Conservation (phyloP, 2,797 vertebrate genomes). For the Sciurus carolinensis region DNA sequence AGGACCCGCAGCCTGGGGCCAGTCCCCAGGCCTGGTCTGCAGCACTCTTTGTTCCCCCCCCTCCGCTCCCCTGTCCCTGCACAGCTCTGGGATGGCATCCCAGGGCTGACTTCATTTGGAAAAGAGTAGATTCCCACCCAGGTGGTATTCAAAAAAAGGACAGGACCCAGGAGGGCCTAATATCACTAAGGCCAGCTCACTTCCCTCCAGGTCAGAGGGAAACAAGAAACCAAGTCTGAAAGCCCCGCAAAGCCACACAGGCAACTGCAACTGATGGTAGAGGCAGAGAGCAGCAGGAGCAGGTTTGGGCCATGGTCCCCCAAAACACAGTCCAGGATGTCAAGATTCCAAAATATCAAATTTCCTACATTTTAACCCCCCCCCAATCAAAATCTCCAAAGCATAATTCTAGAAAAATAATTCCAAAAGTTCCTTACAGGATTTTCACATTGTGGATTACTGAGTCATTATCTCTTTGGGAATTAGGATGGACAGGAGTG, state of each 20-base stretch:
- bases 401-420: not conserved
- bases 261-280: not conserved
- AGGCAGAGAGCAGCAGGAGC: too few species aligned
- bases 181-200: not conserved
- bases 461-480: not conserved
- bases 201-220: not conserved
- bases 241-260: not conserved
- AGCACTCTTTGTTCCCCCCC: not conserved
- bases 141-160: conserved; percentile 9
- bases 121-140: not conserved
- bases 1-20: not conserved
- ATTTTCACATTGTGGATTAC: not conserved
- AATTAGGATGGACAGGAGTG: not conserved
- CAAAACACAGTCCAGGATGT: not conserved
- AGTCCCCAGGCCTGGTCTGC: not conserved
- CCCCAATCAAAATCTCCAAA: not conserved
- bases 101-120: not conserved
- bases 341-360: not conserved
- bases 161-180: not conserved
- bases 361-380: not conserved
- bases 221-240: not conserved
- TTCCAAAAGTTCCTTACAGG: not conserved
- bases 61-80: not conserved
- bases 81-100: not conserved
- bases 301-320: not conserved